Base-by-base conservation (phyloP, 2,113 vertebrate genomes). In the Corydoras maculifer region DNA sequence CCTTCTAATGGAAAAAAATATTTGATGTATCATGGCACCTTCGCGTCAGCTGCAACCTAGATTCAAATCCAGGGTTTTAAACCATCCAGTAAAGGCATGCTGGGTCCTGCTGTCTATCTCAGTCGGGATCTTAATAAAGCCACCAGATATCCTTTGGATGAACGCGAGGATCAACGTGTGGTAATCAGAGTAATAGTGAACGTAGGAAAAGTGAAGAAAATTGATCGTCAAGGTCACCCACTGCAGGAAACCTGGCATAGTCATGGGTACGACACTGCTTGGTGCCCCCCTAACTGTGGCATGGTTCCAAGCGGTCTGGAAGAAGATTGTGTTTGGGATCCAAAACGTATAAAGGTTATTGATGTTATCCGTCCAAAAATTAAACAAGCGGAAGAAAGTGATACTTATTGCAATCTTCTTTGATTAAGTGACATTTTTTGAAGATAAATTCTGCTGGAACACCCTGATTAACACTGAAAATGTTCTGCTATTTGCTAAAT, bases 21-120 rank as follows among this genome's bases (percentile, higher is more conserved):
- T 62, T 3, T 9, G 51, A 83, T 82, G 82, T 81, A 76, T 57
- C 82, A 84, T 50, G 82, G 80, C 43, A 84, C 82, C 13, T 57
- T 53, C 8, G 7, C 0, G n/a, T 0, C 3, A 0, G 62, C 29
- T 65, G 75, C 70, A 8, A 1, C 3, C 0, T 3, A 25, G 3
- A 83, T 82, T 18, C 12, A 5, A 13, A 5, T 0, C 4, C 0
- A 0, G 3, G 80, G 80, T 4, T 82, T 83, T 58, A 51, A 0
- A 15, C 74, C 14, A 2, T 50, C 10, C 68, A 58, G 31, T 7
- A 4, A 4, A 3, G 80, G 78, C 48, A 80, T 82, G 80, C 55
- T 83, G 6, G 82, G 82, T 11, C 64, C 8, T 29, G 78, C 78
- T 5, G 77, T 82, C n/a, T 83, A 82, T 35, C 76, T 83, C 70